phyloP scores from a whole-genome alignment of 2,113 vertebrate genomes.

The Scortum barcoo region DNA sequence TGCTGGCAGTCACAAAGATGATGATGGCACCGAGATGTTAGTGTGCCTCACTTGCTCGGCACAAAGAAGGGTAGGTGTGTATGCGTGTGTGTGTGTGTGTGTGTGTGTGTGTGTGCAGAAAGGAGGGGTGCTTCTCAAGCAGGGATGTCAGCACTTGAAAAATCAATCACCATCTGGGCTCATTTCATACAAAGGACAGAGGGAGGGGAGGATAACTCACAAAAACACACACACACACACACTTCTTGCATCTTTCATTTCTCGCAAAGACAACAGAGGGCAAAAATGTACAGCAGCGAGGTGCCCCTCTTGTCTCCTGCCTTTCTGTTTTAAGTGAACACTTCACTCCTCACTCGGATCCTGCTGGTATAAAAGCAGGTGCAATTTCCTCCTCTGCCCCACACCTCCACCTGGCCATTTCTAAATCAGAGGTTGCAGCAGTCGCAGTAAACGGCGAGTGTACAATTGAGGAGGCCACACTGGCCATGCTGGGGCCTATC shows the following conservation, averaged over 20 bases:
- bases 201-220: slow-evolving; percentile 84
- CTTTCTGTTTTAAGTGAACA: slow-evolving; percentile 73
- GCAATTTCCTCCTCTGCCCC: slow-evolving; percentile 53
- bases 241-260: slow-evolving; percentile 73
- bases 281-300: slow-evolving; percentile 59
- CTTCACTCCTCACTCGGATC: slow-evolving; percentile 64
- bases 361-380: slow-evolving; percentile 73
- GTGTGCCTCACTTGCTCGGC: slow-evolving; percentile 97
- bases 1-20: slow-evolving; percentile 91
- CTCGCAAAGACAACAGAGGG: slow-evolving; percentile 75
- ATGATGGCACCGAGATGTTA: slow-evolving; percentile 96
- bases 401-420: slow-evolving; percentile 38
- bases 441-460: slow-evolving; percentile 13
- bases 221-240: slow-evolving; percentile 34
- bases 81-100: slow-evolving; percentile 22
- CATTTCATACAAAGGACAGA: slow-evolving; percentile 92
- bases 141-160: slow-evolving; percentile 99
- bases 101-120: slow-evolving; percentile 35
- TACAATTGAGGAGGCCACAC: slow-evolving; percentile 23
- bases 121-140: slow-evolving; percentile 93
- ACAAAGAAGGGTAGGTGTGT: slow-evolving; percentile 87
- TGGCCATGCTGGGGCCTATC: slow-evolving; percentile 52
- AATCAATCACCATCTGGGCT: slow-evolving; percentile 99
- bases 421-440: slow-evolving; percentile 46
- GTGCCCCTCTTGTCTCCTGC: slow-evolving; percentile 54